Evolutionary conservation across 2,888 invertebrate species (phyloP).

Genomic region (Sarcophaga subvicina): DNA sequence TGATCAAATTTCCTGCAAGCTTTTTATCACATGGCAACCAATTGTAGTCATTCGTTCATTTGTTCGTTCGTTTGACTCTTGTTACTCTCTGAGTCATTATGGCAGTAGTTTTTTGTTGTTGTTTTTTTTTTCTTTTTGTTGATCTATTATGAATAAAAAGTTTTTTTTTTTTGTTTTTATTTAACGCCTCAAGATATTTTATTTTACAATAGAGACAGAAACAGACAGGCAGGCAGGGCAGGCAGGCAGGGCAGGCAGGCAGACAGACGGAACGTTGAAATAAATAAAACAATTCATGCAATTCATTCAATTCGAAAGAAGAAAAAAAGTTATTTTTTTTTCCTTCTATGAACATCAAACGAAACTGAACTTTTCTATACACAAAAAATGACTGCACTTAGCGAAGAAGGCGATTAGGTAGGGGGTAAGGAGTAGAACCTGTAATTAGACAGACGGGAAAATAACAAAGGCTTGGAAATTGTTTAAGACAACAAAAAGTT

Average conservation of each 20-base stretch:
- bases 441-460: background rate
- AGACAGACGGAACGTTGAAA: background rate
- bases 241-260: background rate
- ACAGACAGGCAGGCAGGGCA: background rate
- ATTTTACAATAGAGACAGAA: conserved; percentile 11
- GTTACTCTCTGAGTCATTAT: background rate
- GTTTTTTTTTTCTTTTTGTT: background rate
- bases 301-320: background rate
- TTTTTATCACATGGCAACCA: background rate
- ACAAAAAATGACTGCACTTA: background rate
- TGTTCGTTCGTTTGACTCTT: background rate
- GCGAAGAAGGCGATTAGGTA: background rate
- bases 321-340: conserved; percentile 3
- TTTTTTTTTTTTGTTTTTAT: background rate
- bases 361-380: conserved; percentile 38
- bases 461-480: conserved; percentile 4
- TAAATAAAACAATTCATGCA: conserved; percentile 24
- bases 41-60: background rate
- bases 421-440: background rate
- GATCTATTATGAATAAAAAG: background rate
- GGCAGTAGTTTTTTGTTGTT: background rate
- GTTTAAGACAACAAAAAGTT: conserved; percentile 1
- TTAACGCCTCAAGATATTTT: conserved; percentile 24
- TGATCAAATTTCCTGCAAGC: background rate
- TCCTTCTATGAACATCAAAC: conserved; percentile 35